Conservation (phyloP, 2,113 vertebrate genomes). For the Theropithecus gelada region DNA sequence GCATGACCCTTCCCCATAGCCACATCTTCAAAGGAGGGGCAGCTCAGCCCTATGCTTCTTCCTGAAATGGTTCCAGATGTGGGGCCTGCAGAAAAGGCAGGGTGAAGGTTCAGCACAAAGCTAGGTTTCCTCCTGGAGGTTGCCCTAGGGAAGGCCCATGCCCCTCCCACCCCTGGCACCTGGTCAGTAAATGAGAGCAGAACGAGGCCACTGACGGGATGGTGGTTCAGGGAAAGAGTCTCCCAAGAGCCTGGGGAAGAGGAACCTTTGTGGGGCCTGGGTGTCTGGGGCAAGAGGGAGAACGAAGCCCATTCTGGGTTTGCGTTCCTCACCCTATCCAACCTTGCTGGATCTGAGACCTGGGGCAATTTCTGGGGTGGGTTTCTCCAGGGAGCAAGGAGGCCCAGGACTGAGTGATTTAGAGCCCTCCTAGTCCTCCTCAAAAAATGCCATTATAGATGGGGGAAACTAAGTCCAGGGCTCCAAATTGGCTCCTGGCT, state of each 20-base stretch:
- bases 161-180: not conserved
- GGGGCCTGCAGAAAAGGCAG: not conserved
- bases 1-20: constrained; percentile 56
- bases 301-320: not conserved
- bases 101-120: not conserved
- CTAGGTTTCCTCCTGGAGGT: not conserved
- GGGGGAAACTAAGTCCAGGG: not conserved
- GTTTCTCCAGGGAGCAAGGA: not conserved
- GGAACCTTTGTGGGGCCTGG: not conserved
- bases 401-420: not conserved
- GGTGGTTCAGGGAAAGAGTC: not conserved
- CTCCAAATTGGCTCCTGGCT: not conserved
- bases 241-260: not conserved
- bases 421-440: not conserved
- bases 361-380: not conserved
- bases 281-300: not conserved
- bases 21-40: constrained; percentile 67
- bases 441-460: not conserved
- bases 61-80: constrained; percentile 78
- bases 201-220: not conserved
- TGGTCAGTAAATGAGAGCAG: not conserved
- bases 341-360: not conserved
- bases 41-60: constrained; percentile 28
- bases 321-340: not conserved
- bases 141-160: not conserved